Percentiles rank a stretch among this genome's conserved stretches.
phyloP scores from a whole-genome alignment of 2,797 vertebrate genomes.

The Sebastes steindachneri region DNA sequence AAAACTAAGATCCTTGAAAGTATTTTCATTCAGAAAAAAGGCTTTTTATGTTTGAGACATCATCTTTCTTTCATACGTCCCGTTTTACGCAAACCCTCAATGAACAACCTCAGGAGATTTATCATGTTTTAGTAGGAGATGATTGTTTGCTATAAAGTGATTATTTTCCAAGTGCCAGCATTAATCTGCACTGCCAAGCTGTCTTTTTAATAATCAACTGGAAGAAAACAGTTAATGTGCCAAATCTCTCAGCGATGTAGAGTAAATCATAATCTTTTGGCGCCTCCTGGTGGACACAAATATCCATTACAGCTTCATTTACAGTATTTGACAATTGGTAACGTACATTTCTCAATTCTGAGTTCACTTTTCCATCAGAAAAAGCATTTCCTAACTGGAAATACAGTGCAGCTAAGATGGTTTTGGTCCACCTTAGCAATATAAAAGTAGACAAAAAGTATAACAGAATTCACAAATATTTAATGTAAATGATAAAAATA shows the following conservation, averaged over 20 bases:
- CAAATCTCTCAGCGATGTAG: not conserved
- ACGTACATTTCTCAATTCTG: not conserved
- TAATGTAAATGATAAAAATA: slow-evolving; percentile 55
- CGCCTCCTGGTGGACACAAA: not conserved
- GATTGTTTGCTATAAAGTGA: not conserved
- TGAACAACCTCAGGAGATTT: not conserved
- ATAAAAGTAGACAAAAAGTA: not conserved
- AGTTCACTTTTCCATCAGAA: not conserved
- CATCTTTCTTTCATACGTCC: not conserved
- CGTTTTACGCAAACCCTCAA: accelerated
- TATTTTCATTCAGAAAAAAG: not conserved
- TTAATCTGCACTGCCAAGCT: not conserved
- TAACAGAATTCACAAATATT: slow-evolving; percentile 41
- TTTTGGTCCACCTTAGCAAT: not conserved
- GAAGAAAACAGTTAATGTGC: not conserved
- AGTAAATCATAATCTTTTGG: not conserved
- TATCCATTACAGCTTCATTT: not conserved
- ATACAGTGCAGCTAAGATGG: not conserved
- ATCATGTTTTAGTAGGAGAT: not conserved
- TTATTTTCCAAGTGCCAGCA: not conserved
- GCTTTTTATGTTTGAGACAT: not conserved
- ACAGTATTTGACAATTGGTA: not conserved
- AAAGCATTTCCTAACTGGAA: not conserved
- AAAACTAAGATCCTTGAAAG: not conserved
- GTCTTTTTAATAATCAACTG: not conserved